Conservation (phyloP, 2,888 invertebrate species). For the Peribatodes rhomboidaria region DNA sequence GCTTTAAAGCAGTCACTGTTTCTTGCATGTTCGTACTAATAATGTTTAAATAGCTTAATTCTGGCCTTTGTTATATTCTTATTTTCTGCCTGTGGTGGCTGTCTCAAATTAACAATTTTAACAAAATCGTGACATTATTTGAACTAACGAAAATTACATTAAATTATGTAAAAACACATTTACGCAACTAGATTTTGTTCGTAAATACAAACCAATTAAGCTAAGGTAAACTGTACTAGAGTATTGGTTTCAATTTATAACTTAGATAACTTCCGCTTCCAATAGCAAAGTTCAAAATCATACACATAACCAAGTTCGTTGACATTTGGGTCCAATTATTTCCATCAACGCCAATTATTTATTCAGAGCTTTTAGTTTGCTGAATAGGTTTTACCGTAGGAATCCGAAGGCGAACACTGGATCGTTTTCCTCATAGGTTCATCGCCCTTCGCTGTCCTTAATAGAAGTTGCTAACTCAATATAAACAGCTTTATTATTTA, state of each 20-base stretch:
- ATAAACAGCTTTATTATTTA: slow-evolving; percentile 34
- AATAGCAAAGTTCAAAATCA: not conserved
- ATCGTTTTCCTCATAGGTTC: slow-evolving; percentile 33
- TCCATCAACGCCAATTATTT: slow-evolving; percentile 12
- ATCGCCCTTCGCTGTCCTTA: slow-evolving; percentile 32
- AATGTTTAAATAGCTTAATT: too few relatives aligned
- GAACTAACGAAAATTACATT: slow-evolving; percentile 6
- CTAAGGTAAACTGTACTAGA: too few relatives aligned
- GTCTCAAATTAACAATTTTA: not conserved
- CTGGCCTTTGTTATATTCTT: too few relatives aligned
- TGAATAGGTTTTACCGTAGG: slow-evolving; percentile 7
- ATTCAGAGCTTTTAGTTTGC: slow-evolving; percentile 23
- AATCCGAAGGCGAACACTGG: slow-evolving; percentile 3
- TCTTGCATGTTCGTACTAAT: not conserved
- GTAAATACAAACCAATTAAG: too few relatives aligned
- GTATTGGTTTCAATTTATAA: too few relatives aligned
- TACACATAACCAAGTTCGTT: slow-evolving; percentile 5
- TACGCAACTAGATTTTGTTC: too few relatives aligned
- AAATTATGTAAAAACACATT: not conserved
- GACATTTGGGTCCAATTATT: slow-evolving; percentile 8
- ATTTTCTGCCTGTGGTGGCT: not conserved
- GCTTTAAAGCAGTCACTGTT: not conserved
- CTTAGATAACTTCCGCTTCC: too few relatives aligned
- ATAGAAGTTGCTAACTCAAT: slow-evolving; percentile 33
- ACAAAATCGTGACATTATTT: slow-evolving; percentile 5